phyloP scores from a whole-genome alignment of 2,888 invertebrate species.

The Synergus umbraculus region DNA sequence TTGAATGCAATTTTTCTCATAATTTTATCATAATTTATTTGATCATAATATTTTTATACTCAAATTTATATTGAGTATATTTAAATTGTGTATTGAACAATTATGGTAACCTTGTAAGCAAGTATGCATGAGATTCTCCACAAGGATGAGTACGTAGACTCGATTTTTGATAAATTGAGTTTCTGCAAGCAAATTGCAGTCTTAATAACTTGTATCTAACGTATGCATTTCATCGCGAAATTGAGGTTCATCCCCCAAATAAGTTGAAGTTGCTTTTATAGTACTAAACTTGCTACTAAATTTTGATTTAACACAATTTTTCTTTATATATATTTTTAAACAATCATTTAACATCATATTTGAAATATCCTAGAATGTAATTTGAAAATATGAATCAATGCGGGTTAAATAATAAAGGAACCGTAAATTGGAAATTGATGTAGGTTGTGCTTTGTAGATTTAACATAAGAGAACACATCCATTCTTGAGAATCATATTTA shows the following conservation, averaged over 20 bases:
- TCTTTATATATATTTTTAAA: too few species aligned
- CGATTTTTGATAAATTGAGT: constrained; percentile 27
- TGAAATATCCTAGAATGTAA: too few species aligned
- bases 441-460: not conserved
- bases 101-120: not conserved
- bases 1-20: not conserved
- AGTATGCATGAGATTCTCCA: constrained; percentile 1
- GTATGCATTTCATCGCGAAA: constrained; percentile 10
- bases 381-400: too few species aligned
- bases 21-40: not conserved
- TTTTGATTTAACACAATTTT: too few species aligned
- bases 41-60: not conserved
- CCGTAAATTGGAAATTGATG: too few species aligned
- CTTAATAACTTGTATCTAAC: constrained; percentile 7
- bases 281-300: not conserved
- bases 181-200: constrained; percentile 12
- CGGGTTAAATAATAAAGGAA: too few species aligned
- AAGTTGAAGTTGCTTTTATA: not conserved
- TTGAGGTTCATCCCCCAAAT: not conserved
- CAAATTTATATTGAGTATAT: not conserved
- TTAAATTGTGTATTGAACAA: not conserved
- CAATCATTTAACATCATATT: too few species aligned
- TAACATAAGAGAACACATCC: not conserved
- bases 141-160: not conserved
- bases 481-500: not conserved